These are phyloP conservation scores for Microctenopoma steveboyesi DNA, from an alignment of 2,797 vertebrate species.

Conservation along the genomic window DNA sequence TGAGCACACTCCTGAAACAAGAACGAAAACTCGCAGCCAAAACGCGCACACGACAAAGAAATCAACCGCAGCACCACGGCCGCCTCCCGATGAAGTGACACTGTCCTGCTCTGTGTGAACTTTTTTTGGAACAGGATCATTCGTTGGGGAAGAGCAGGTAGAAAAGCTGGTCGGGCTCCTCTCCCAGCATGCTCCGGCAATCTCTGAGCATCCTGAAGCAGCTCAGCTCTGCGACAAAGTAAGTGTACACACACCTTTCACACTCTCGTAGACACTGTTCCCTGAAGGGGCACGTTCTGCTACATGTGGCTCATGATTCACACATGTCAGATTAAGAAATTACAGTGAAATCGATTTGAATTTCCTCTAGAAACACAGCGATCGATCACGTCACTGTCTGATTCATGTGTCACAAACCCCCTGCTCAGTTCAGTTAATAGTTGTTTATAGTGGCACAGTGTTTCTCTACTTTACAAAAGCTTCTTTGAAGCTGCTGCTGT, in stretches of 20 bases:
- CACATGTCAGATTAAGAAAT: background rate
- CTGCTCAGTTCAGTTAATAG: background rate
- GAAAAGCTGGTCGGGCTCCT: slow-evolving; percentile 39
- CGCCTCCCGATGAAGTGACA: slow-evolving; percentile 41
- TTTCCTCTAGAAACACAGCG: background rate
- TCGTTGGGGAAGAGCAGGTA: slow-evolving; percentile 24
- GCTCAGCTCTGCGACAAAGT: slow-evolving; percentile 74
- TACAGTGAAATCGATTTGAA: background rate
- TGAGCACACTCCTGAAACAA: slow-evolving; percentile 61
- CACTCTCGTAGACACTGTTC: background rate
- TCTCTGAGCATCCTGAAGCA: slow-evolving; percentile 83
- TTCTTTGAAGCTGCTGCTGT: background rate
- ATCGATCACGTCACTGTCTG: background rate
- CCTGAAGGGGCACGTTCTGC: background rate
- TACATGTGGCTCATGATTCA: background rate
- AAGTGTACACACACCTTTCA: slow-evolving; percentile 45
- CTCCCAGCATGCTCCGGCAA: slow-evolving; percentile 78
- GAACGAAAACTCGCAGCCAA: slow-evolving; percentile 57
- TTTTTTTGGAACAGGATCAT: slow-evolving; percentile 7
- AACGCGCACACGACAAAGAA: slow-evolving; percentile 9
- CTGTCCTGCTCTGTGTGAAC: slow-evolving; percentile 12
- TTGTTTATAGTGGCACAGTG: too few relatives aligned
- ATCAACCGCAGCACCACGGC: background rate
- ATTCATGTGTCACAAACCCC: background rate
- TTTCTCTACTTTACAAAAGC: background rate